A percentile compares a stretch with the other conserved stretches of the same genome.
Conservation (phyloP, 2,797 vertebrate genomes). For the Pangasius krempfi region DNA sequence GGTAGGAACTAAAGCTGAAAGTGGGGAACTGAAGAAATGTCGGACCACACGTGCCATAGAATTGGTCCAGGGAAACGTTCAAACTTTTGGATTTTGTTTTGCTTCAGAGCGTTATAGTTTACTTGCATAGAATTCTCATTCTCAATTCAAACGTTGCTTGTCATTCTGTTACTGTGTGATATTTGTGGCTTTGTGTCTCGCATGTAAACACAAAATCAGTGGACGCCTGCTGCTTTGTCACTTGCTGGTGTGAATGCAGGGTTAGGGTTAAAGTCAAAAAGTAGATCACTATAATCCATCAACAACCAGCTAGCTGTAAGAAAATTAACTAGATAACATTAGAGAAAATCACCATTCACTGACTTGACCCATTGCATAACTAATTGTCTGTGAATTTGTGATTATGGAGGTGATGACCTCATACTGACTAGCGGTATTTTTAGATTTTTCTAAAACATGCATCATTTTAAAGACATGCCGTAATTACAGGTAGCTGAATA, state of each 20-base stretch:
- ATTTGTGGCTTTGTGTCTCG: too few species aligned
- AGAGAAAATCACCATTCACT: neutral
- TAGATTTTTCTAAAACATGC: neutral
- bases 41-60: neutral
- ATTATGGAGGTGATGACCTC: neutral
- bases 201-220: too few species aligned
- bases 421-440: neutral
- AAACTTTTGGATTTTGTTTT: too few species aligned
- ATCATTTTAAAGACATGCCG: neutral
- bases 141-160: too few species aligned
- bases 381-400: neutral
- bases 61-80: neutral
- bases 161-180: too few species aligned
- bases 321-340: neutral
- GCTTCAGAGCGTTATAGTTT: too few species aligned
- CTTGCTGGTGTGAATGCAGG: neutral
- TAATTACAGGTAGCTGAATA: neutral
- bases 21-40: neutral
- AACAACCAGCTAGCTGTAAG: neutral
- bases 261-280: neutral
- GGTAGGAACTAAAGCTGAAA: neutral
- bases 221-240: too few species aligned
- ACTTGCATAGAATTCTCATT: neutral
- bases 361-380: neutral
- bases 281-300: neutral